These are phyloP conservation scores for Eptatretus atami DNA, from an alignment of 2,797 vertebrate genomes.

Conservation along the genomic window DNA sequence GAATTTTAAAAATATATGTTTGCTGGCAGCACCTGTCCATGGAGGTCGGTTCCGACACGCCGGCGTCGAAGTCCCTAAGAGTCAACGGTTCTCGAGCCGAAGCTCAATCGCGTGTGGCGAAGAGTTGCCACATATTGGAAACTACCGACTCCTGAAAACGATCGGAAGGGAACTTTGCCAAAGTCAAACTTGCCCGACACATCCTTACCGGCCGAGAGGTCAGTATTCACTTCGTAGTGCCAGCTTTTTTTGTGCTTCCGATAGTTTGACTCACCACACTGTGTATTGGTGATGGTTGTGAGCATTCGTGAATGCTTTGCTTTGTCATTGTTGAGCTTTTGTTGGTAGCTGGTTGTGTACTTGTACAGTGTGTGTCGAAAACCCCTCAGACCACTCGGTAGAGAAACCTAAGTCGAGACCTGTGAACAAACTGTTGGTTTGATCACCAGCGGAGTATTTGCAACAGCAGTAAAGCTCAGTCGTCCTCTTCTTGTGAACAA, in stretches of 20 bases:
- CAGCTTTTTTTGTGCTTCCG: too few species aligned
- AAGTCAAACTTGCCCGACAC: constrained; percentile 64
- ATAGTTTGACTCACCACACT: too few species aligned
- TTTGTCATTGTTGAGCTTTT: too few species aligned
- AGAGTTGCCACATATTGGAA: constrained; percentile 55
- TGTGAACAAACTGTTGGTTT: too few species aligned
- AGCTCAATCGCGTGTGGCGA: constrained; percentile 50
- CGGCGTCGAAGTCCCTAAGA: constrained; percentile 34
- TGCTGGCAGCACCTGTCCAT: constrained; percentile 11
- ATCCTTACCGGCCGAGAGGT: constrained; percentile 53
- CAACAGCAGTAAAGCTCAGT: too few species aligned
- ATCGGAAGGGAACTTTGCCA: constrained; percentile 80
- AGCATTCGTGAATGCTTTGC: too few species aligned
- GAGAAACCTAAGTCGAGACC: too few species aligned
- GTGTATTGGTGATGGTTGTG: too few species aligned
- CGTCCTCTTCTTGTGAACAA: neutral
- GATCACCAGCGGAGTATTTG: too few species aligned
- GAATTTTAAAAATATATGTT: neutral
- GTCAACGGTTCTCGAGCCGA: constrained; percentile 47
- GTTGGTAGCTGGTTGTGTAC: too few species aligned
- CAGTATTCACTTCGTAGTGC: constrained; percentile 10
- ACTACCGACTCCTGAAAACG: constrained; percentile 58
- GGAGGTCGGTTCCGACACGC: constrained; percentile 40
- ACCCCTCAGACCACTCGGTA: too few species aligned
- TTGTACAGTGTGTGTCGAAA: too few species aligned